Evolutionary conservation across 2,113 vertebrate species (phyloP), one percentile per base, ranked within the genome.

Genomic region (Marmota monax): DNA sequence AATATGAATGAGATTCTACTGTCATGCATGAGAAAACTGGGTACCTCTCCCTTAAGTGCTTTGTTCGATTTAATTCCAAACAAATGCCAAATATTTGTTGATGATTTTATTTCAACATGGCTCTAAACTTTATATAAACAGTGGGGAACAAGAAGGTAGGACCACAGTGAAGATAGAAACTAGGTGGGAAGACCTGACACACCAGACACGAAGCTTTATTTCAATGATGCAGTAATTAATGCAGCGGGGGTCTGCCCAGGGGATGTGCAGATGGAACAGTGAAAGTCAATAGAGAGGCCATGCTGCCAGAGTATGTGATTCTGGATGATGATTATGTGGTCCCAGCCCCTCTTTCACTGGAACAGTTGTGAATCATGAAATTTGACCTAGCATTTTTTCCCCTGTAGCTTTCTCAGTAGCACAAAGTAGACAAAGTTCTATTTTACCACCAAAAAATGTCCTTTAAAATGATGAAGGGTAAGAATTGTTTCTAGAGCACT

Each of bases 141-240:
- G 12, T 70, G 34, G 20, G 14, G 1, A 5, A 9, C 17, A 18
- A 67, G 18, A 37, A 27, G 3, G 63, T 70, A 39, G 78, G 12
- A 85, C 0, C 7, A 16, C 39, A 8, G 32, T 39, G 32, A 61
- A 85, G 29, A 65, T 22, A 5, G 73, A 80, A 88, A 61, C 53
- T 32, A 45, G 37, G 23, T 11, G 9, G 3, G 27, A 22, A 37
- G 45, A 37, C 9, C 5, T n/a, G 63, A 0, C 22, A 3, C 18
- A 0, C 1, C 7, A 22, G 51, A 51, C 5, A 2, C 0, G 27
- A 45, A 32, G 14, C 27, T 1, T 34, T 27, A 1, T 90, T 84
- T 53, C 29, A 13, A 37, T 0, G 7, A 42, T 3, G 10, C 18
- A 8, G 45, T 58, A 10, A 20, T 72, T 16, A 37, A 29, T 37